Evolutionary conservation across 2,113 vertebrate species (phyloP), one percentile per base, ranked within the genome.

Genomic region (Myocastor coypus): DNA sequence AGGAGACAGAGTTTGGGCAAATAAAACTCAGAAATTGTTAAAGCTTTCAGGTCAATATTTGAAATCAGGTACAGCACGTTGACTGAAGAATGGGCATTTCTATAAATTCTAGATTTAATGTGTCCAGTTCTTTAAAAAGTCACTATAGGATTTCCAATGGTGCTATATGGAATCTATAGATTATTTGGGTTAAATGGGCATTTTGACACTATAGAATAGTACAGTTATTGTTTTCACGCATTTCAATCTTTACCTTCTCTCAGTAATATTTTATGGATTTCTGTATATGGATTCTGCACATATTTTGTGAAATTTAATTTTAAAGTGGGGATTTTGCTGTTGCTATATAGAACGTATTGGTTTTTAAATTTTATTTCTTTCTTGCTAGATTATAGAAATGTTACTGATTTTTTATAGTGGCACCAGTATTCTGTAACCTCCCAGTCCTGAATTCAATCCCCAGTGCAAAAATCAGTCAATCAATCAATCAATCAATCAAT

Each of bases 301-400:
- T 94, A 40, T 61, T 81, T 87, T 84, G 19, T 95, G 77, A 94
- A 84, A 52, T 64, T 82, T 85, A 75, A 61, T 16, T 5, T 16
- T 89, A 88, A 89, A 50, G 80, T 81, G 26, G 68, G 40, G 3
- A n/a, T 77, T 93, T 92, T 92, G 73, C 24, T 75, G 11, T 20
- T 14, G 69, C 77, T 87, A 80, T 78, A 59, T 68, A 92, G n/a
- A 66, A 11, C 16, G 50, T 71, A 59, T 61, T 94, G 37, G 10
- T 63, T 82, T 69, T 63, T 28, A 16, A 77, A 1, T 32, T 83
- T 82, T 77, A 83, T 52, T 87, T 82, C 46, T 40, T 87, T 87
- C 4, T 94, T 90, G 12, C 14, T 64, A 66, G 40, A 57, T 52
- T 89, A 30, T 57, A 92, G 59, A 66, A 80, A 73, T 63, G 22